Base-by-base conservation (phyloP, 2,113 vertebrate species). In the Carettochelys insculpta region DNA sequence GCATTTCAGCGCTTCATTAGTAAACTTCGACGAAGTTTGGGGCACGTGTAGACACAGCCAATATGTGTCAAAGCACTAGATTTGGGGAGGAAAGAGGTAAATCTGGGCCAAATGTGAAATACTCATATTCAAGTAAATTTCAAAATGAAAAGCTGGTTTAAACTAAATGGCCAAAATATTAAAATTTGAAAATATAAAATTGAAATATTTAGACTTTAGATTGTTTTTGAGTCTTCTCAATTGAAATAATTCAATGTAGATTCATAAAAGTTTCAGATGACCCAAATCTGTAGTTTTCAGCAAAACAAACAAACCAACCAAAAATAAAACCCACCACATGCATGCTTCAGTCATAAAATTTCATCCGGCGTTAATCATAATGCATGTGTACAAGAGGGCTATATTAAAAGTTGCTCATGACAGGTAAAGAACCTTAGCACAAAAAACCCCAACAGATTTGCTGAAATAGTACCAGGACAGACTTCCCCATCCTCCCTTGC, bases 401-500 rank as follows among this genome's bases (percentile, higher is more conserved):
- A 61, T 17, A 76, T 11, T 56, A 50, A 27, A n/a, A 6, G 27
- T 71, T 29, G 45, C 45, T 47, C 65, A 88, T 51, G 19, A 6
- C 27, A 25, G 45, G 68, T 27, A 83, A 48, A 91, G 75, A 77
- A 80, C 6, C 34, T 2, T 0, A 83, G 86, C 4, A 85, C 54
- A 86, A 82, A 0, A 4, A 61, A 20, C 41, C 82, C 38, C 47
- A 76, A 82, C 4, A 13, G 29, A 81, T 73, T 45, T 87, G 38
- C 65, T 88, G 38, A 83, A 83, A 54, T 0, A 0, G 38, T 11
- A 77, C 14, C 16, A 34, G 0, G 16, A 41, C 80, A 41, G 14
- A 51, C 41, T n/a, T 87, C 76, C 34, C 11, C 24, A 22, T 76
- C 16, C 0, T 2, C 53, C 34, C 50, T 52, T 83, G 41, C 13